phyloP scores from a whole-genome alignment of 2,113 vertebrate genomes.

The Syngnathoides biaculeatus region DNA sequence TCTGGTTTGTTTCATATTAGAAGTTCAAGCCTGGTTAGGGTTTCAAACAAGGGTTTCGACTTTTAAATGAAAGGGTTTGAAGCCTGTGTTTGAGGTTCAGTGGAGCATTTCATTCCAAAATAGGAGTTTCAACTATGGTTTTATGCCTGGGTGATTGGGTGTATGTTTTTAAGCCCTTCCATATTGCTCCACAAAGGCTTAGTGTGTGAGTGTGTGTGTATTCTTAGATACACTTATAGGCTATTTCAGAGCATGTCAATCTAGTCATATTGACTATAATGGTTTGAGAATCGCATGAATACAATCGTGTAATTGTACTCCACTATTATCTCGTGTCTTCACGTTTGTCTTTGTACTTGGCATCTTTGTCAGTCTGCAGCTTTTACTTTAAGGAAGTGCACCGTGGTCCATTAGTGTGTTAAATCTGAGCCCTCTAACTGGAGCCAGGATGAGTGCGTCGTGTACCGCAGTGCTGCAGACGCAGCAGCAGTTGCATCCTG shows the following conservation, averaged over 20 bases:
- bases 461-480: slow-evolving; percentile 71
- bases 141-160: too few species aligned
- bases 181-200: neutral
- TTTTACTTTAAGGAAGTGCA: slow-evolving; percentile 63
- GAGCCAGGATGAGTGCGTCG: slow-evolving; percentile 49
- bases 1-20: neutral
- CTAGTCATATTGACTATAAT: neutral
- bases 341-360: neutral
- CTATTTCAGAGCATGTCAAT: neutral
- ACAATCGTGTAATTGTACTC: neutral
- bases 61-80: too few species aligned
- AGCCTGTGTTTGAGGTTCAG: too few species aligned
- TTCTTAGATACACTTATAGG: neutral
- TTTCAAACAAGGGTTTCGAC: too few species aligned
- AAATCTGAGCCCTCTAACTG: slow-evolving; percentile 62
- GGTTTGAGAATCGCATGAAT: neutral
- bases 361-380: slow-evolving; percentile 31
- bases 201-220: neutral
- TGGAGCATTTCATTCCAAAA: too few species aligned
- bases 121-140: too few species aligned
- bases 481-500: slow-evolving; percentile 45
- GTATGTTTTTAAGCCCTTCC: too few species aligned
- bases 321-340: slow-evolving; percentile 8
- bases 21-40: too few species aligned
- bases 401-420: slow-evolving; percentile 58